Evolutionary conservation across 2,797 vertebrate genomes (phyloP).

Genomic region (Hypotaenidia okinawae): DNA sequence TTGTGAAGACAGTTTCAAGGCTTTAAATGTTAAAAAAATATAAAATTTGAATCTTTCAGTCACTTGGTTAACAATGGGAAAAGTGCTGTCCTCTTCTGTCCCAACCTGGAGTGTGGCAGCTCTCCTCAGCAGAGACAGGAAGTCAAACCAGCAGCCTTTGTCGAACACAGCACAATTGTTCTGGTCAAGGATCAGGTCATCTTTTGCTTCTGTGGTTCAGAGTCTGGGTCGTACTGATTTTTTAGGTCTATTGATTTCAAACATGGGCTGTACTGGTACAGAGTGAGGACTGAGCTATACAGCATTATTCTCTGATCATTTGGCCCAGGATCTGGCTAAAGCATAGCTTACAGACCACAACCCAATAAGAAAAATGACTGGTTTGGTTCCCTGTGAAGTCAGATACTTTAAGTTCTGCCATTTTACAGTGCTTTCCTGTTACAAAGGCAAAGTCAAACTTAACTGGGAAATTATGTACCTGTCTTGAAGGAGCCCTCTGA

Average conservation of each 20-base stretch:
- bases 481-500: background rate
- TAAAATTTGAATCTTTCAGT: background rate
- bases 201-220: background rate
- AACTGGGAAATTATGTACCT: background rate
- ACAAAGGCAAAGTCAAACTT: background rate
- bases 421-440: background rate
- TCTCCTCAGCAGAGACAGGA: accelerated
- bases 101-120: background rate
- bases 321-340: background rate
- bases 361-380: background rate
- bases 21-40: background rate
- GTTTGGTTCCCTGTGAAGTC: background rate
- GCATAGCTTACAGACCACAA: no score
- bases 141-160: background rate
- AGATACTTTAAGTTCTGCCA: background rate
- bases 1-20: background rate
- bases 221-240: background rate
- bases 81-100: accelerated
- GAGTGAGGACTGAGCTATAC: background rate
- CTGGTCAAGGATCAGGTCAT: background rate
- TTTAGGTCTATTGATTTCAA: background rate
- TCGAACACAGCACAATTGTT: background rate
- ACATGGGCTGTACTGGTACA: accelerated
- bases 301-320: background rate
- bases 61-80: background rate